Percentiles rank a stretch among this genome's conserved stretches.
Evolutionary conservation across 2,113 vertebrate genomes (phyloP).

Genomic region (Lepus americanus): DNA sequence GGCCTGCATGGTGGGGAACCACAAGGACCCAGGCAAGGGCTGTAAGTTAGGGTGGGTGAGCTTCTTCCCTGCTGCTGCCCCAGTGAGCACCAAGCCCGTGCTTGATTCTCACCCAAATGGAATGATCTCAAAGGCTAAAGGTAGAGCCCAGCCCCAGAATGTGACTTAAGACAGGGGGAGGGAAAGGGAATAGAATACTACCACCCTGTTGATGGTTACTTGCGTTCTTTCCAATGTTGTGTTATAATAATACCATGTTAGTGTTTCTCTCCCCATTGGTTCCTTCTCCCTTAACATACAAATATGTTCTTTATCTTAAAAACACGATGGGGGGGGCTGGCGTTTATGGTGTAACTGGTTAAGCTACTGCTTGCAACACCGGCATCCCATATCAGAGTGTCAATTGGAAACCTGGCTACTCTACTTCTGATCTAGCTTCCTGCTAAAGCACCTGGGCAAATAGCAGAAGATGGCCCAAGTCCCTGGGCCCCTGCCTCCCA

Average conservation of each 20-base stretch:
- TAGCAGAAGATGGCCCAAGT: too few relatives aligned
- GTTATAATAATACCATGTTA: neutral
- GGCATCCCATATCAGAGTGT: too few relatives aligned
- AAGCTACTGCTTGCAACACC: too few relatives aligned
- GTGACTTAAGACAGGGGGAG: too few relatives aligned
- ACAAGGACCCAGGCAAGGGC: too few relatives aligned
- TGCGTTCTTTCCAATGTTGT: neutral
- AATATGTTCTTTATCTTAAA: neutral
- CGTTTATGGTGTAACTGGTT: too few relatives aligned
- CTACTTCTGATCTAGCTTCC: too few relatives aligned
- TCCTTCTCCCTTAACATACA: neutral
- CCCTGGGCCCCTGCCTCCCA: too few relatives aligned
- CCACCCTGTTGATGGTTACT: neutral
- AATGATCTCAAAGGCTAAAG: neutral
- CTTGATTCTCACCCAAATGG: accelerated
- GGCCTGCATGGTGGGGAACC: neutral
- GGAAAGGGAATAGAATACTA: neutral
- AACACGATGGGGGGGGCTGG: too few relatives aligned
- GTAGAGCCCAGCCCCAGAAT: neutral
- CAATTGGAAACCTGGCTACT: too few relatives aligned
- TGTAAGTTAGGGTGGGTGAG: accelerated
- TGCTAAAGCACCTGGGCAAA: too few relatives aligned
- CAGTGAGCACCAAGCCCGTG: neutral
- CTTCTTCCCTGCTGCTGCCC: too few relatives aligned
- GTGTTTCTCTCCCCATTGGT: neutral